phyloP scores from a whole-genome alignment of 2,797 vertebrate species.

The Galaxias olidus region DNA sequence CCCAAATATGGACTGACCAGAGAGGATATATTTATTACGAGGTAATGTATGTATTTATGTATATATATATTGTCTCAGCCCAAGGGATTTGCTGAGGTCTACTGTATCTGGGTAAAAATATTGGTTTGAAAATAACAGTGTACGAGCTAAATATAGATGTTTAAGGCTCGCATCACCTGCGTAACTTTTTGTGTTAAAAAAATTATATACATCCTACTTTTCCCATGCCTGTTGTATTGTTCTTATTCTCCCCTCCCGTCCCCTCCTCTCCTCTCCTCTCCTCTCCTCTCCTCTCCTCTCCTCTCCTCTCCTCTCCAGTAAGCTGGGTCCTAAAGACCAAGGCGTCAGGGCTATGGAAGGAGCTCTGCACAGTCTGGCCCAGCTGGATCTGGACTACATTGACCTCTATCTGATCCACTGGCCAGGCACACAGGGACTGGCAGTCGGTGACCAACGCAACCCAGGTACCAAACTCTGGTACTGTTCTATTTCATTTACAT shows the following conservation, averaged over 20 bases:
- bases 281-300: neutral
- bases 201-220: neutral
- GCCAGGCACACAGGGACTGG: conserved; percentile 79
- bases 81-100: too few relatives aligned
- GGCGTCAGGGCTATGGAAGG: conserved; percentile 67
- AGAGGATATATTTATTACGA: conserved; percentile 78
- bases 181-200: too few relatives aligned
- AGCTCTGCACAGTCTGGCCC: conserved; percentile 72
- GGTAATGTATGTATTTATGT: conserved; percentile 42
- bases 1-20: conserved; percentile 74
- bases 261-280: neutral
- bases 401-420: conserved; percentile 86
- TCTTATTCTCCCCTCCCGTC: neutral
- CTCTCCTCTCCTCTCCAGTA: conserved; percentile 60
- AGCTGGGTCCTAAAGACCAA: conserved; percentile 78
- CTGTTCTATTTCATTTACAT: too few relatives aligned
- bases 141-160: too few relatives aligned
- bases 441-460: conserved; percentile 69
- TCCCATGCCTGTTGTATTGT: neutral
- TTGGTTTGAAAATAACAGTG: too few relatives aligned
- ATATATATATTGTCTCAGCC: too few relatives aligned
- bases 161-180: too few relatives aligned
- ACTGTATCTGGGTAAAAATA: too few relatives aligned
- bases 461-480: conserved; percentile 23
- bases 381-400: conserved; percentile 78